Base-by-base conservation (phyloP, 2,797 vertebrate species). In the Lithobates pipiens region DNA sequence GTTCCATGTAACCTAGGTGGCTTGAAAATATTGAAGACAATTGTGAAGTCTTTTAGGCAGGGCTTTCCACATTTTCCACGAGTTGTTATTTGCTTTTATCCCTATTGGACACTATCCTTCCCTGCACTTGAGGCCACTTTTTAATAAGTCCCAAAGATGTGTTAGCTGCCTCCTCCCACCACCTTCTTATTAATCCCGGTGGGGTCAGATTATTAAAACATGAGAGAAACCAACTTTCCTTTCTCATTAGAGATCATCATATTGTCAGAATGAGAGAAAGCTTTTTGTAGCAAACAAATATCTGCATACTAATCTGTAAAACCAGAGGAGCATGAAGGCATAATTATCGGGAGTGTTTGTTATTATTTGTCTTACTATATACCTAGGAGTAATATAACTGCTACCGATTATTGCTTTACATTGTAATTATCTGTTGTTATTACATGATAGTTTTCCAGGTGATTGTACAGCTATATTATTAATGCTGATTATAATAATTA, bases 311-410 rank as follows among this genome's bases (percentile, higher is more conserved):
- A 72, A 72, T 72, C 70, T n/a, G 0, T 36, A n/a, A 42, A 65
- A n/a, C 0, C 70, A 72, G 16, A 42, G 16, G 15, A 39, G 70
- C 23, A 36, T 72, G 70, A 72, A 72, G 70, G 36, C 39, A 32
- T 72, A 72, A 39, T 72, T 72, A 72, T 72, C 18, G 9, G 34
- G 25, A n/a, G 36, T 23, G 34, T 9, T 42, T 65, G 61, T 65
- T 72, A 42, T 39, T 72, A 42, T 72, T 72, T 72, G 36, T 72
- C 70, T 42, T 23, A 21, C 70, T 72, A n/a, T 39, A 23, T 21
- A 23, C 70, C 70, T 23, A 39, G 61, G 61, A 65, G 61, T 65
- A 11, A 6, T 65, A 65, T 65, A 9, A 65, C n/a, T 65, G n/a
- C 61, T 65, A 10, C 61, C 23, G n/a, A 65, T 65, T 36, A 70